phyloP scores from a whole-genome alignment of 2,888 invertebrate genomes.

The Reticulitermes lucifugus region DNA sequence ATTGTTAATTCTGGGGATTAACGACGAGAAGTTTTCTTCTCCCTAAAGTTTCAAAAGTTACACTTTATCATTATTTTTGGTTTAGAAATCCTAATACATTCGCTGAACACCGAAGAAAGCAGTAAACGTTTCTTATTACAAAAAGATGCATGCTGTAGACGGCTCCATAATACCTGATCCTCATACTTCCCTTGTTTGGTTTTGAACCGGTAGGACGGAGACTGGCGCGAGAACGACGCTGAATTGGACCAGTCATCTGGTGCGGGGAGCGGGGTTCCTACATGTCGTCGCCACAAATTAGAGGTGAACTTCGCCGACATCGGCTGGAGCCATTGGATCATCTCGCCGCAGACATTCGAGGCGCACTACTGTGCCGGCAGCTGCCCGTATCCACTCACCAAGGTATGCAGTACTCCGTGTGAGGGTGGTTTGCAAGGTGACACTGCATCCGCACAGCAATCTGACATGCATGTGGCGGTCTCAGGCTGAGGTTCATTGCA shows the following conservation, averaged over 20 bases:
- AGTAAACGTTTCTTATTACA: too few species aligned
- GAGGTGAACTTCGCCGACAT: conserved; percentile 66
- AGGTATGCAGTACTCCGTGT: conserved; percentile 48
- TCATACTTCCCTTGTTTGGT: neutral
- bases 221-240: conserved; percentile 38
- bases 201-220: conserved; percentile 11
- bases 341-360: conserved; percentile 65
- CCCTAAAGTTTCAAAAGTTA: too few species aligned
- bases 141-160: too few species aligned
- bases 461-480: too few species aligned
- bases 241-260: neutral
- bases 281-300: conserved; percentile 58
- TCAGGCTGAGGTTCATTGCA: too few species aligned
- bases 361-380: conserved; percentile 66
- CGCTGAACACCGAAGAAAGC: too few species aligned
- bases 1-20: too few species aligned
- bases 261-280: conserved; percentile 11
- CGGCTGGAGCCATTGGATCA: conserved; percentile 68
- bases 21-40: too few species aligned
- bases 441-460: too few species aligned
- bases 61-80: too few species aligned
- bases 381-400: conserved; percentile 64
- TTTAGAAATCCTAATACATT: too few species aligned
- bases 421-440: neutral
- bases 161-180: too few species aligned